These are phyloP conservation scores for Drosophila pegasa DNA, from an alignment of 2,888 invertebrate genomes.

Conservation along the genomic window DNA sequence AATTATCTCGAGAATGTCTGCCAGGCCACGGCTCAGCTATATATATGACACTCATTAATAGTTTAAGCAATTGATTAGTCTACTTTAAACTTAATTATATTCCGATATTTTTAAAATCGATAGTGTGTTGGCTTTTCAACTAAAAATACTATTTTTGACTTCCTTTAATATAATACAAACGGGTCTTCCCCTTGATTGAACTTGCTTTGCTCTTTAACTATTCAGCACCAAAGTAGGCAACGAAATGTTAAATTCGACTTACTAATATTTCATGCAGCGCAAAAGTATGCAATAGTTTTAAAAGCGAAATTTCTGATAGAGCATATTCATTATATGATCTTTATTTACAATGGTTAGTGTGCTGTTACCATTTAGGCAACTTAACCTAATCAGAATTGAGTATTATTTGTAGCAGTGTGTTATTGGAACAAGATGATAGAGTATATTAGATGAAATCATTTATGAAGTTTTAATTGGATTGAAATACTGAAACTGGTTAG, in stretches of 20 bases:
- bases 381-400: too few species aligned
- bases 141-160: neutral
- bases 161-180: neutral
- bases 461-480: too few species aligned
- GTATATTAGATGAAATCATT: neutral
- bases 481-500: too few species aligned
- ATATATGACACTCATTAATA: neutral
- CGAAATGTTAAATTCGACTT: neutral
- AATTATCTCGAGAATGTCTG: conserved; percentile 57
- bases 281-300: conserved; percentile 7
- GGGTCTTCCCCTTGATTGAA: neutral
- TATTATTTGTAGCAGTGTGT: too few species aligned
- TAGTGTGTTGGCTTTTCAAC: neutral
- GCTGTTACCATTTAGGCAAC: too few species aligned
- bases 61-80: neutral
- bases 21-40: conserved; percentile 16
- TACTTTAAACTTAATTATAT: neutral
- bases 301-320: neutral
- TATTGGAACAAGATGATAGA: too few species aligned
- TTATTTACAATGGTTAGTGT: too few species aligned
- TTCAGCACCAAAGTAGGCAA: neutral
- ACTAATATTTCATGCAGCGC: neutral
- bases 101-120: neutral
- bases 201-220: neutral
- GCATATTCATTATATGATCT: too few species aligned